Evolutionary conservation across 2,113 vertebrate genomes (phyloP).

Genomic region (Pelecanoides urinatrix): DNA sequence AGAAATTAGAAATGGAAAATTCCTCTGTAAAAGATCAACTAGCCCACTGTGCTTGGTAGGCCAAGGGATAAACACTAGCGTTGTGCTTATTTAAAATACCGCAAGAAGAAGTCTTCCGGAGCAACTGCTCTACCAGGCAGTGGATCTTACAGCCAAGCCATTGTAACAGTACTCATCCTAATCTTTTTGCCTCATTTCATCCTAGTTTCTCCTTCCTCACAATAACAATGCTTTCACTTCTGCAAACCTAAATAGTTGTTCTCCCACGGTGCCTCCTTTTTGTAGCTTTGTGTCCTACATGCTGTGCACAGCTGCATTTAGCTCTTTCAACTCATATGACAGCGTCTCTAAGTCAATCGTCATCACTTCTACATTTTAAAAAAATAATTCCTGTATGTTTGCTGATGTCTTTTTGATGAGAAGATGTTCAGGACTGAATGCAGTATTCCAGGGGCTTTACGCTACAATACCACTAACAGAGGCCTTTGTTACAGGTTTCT

Average conservation of each 20-base stretch:
- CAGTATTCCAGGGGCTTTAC: background rate
- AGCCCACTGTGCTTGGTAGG: background rate
- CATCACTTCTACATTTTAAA: background rate
- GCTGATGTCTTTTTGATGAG: background rate
- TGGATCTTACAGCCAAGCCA: background rate
- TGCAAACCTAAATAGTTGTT: background rate
- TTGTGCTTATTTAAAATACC: conserved; percentile 1
- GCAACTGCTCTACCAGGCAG: background rate
- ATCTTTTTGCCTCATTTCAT: background rate
- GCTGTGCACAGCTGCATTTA: background rate
- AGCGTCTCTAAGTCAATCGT: background rate
- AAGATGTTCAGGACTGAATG: background rate
- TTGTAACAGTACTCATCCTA: background rate
- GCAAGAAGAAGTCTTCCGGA: background rate
- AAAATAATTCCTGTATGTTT: background rate
- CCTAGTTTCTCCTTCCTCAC: background rate
- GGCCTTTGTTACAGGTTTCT: conserved; percentile 5
- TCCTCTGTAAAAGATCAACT: conserved; percentile 16
- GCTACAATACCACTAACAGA: background rate
- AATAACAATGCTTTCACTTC: background rate
- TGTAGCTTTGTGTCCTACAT: background rate
- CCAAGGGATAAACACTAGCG: background rate
- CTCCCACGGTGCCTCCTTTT: background rate
- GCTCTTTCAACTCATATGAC: background rate
- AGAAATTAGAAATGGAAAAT: conserved; percentile 42